Conservation (phyloP, 2,797 vertebrate species). For the Thalassophryne amazonica region DNA sequence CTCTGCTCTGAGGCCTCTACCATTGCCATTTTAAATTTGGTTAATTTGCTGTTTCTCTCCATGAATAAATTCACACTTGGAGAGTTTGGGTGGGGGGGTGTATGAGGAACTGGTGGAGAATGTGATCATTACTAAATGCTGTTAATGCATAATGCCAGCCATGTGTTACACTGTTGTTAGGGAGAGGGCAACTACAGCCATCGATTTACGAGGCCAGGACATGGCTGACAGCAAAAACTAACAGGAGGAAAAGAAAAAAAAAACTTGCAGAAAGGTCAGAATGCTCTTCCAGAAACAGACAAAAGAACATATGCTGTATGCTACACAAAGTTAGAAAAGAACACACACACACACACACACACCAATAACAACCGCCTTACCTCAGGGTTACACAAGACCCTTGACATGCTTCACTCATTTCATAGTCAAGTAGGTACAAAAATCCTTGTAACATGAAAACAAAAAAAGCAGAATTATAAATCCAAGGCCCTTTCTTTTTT, state of each 20-base stretch:
- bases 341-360: not conserved
- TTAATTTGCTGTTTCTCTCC: constrained; percentile 66
- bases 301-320: constrained; percentile 17
- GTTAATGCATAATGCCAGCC: constrained; percentile 31
- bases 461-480: constrained; percentile 14
- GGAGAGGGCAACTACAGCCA: constrained; percentile 30
- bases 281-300: constrained; percentile 52
- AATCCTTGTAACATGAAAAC: too few relatives aligned
- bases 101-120: constrained; percentile 16
- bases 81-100: not conserved
- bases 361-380: constrained; percentile 27
- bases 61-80: constrained; percentile 35
- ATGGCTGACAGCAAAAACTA: constrained; percentile 53
- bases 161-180: constrained; percentile 18
- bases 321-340: constrained; percentile 11
- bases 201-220: constrained; percentile 45
- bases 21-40: constrained; percentile 60
- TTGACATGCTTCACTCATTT: too few relatives aligned
- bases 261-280: constrained; percentile 58
- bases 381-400: constrained; percentile 24
- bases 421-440: too few relatives aligned
- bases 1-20: constrained; percentile 55
- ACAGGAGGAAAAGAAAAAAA: constrained; percentile 40
- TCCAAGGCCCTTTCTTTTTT: constrained; percentile 2
- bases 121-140: constrained; percentile 40